Evolutionary conservation across 2,888 invertebrate genomes (phyloP), one percentile per base, ranked within the genome.

Genomic region (Pandemis corylana): DNA sequence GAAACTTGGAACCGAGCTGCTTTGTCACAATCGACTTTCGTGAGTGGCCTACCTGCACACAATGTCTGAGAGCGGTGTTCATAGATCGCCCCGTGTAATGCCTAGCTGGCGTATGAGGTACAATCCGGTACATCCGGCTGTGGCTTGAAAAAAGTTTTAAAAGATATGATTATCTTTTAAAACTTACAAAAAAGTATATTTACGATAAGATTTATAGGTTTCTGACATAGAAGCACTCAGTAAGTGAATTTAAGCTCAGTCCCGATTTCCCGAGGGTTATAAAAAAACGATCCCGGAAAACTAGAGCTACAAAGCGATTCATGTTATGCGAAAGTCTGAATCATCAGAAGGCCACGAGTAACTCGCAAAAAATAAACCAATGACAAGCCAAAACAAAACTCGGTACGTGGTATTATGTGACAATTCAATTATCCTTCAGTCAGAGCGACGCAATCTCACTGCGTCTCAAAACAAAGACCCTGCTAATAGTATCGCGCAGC

Each of bases 391-490:
- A 81, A 80, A 72, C 77, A 77, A 81, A 79, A 78, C 80, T 79
- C 80, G 82, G 83, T 79, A 78, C 81, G 83, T 85, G 85, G 85
- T 87, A 83, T 81, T 82, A 83, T 85, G 84, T 86, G 87, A 89
- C 89, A 90, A 91, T 91, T 91, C 89, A 89, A 90, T 92, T 91
- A 91, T 89, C 87, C 85, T 89, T 88, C 85, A 89, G 86, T 82
- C 87, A 84, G 85, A 84, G 87, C 87, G 84, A 85, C 84, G 85
- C 87, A 90, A 90, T 90, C 91, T 88, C 89, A 87, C 88, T 88
- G 85, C 86, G 88, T 89, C 88, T 89, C 88, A 89, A 91, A 92
- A 93, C 91, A 91, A 92, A 92, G 87, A 87, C 87, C 87, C 87
- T 85, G 88, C 89, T 92, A 93, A 92, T 92, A 92, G 90, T 88